These are phyloP conservation scores for Sphaeramia orbicularis DNA, from an alignment of 2,797 vertebrate species.

Conservation along the genomic window DNA sequence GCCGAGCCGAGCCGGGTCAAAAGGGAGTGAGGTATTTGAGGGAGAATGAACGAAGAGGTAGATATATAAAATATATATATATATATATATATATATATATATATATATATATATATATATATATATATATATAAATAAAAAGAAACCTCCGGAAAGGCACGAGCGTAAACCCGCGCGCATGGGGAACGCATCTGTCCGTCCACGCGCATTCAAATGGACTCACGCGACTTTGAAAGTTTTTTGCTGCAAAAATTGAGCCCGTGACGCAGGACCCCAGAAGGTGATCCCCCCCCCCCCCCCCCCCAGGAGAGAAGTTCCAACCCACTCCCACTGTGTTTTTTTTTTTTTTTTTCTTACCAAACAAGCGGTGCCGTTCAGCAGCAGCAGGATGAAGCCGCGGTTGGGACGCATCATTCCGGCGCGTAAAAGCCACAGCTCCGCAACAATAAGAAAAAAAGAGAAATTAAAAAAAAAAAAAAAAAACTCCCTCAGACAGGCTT, in stretches of 20 bases:
- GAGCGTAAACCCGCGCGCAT: too few relatives aligned
- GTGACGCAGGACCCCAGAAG: constrained; percentile 7
- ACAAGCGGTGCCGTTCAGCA: constrained; percentile 88
- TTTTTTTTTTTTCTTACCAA: constrained; percentile 81
- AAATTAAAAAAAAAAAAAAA: too few relatives aligned
- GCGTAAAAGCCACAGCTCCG: constrained; percentile 71
- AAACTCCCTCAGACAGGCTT: constrained; percentile 81
- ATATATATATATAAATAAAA: too few relatives aligned
- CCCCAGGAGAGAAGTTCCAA: constrained; percentile 4
- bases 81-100: too few relatives aligned
- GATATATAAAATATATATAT: too few relatives aligned
- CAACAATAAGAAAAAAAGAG: constrained; percentile 9
- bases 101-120: too few relatives aligned
- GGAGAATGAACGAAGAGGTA: too few relatives aligned
- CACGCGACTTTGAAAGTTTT: constrained; percentile 47
- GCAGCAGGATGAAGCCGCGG: constrained; percentile 86
- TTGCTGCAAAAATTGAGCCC: not conserved
- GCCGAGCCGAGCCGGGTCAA: too few relatives aligned
- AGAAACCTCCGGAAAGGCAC: too few relatives aligned
- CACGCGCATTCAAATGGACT: not conserved
- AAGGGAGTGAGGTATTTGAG: too few relatives aligned
- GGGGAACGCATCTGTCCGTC: not conserved
- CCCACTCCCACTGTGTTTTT: constrained; percentile 26
- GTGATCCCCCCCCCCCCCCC: too few relatives aligned
- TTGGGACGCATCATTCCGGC: constrained; percentile 86